A percentile compares a stretch with the other conserved stretches of the same genome.
Evolutionary conservation across 2,113 vertebrate genomes (phyloP).

Genomic region (Piaya cayana): DNA sequence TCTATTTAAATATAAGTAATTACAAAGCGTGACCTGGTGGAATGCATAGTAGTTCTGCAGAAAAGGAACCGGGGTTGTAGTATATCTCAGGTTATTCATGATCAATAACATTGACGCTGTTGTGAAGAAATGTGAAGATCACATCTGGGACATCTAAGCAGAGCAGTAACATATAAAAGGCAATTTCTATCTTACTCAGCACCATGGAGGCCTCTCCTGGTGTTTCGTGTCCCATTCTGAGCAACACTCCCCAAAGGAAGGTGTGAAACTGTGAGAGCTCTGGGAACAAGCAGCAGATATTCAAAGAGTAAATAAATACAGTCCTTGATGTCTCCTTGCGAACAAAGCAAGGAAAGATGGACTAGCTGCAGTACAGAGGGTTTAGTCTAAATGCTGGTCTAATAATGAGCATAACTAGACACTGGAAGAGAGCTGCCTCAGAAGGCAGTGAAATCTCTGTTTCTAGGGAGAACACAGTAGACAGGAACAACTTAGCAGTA

Average conservation of each 20-base stretch:
- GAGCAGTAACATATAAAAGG: background rate
- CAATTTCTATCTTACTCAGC: background rate
- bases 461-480: background rate
- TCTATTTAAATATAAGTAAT: background rate
- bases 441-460: background rate
- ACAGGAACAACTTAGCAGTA: background rate
- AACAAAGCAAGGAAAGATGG: background rate
- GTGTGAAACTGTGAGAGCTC: background rate
- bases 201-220: background rate
- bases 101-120: background rate
- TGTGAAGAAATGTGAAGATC: background rate
- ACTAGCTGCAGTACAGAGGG: background rate
- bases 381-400: background rate
- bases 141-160: background rate
- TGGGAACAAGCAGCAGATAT: background rate
- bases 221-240: background rate
- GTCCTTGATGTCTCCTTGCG: background rate
- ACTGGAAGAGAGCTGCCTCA: background rate
- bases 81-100: background rate
- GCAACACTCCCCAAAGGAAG: background rate
- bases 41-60: background rate
- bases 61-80: background rate
- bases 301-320: background rate
- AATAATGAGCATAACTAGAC: background rate
- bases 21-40: background rate